A percentile compares a stretch with the other conserved stretches of the same genome.
These are phyloP conservation scores for Xestia xanthographa DNA, from an alignment of 2,888 invertebrate species.

Conservation along the genomic window DNA sequence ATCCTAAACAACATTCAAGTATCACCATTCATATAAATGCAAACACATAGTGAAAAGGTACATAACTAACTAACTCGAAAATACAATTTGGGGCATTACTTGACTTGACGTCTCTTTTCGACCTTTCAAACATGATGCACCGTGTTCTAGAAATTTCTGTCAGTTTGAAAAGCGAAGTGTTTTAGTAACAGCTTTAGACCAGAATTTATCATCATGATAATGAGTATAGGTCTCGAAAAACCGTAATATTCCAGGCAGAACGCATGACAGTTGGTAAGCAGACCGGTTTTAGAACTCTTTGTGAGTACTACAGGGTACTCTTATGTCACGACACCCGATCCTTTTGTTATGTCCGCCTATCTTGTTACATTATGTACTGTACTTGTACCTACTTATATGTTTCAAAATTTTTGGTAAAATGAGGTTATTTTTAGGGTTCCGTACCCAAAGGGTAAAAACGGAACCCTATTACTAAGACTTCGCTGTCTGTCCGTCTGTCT, in stretches of 20 bases:
- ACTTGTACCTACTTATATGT: neutral
- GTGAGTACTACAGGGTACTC: neutral
- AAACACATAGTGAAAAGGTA: neutral
- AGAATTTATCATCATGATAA: neutral
- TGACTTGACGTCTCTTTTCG: neutral
- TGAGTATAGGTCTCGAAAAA: neutral
- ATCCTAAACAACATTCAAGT: neutral
- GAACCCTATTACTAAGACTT: too few relatives aligned
- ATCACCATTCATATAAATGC: neutral
- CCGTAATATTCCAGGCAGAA: neutral
- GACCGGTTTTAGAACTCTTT: slow-evolving; percentile 52
- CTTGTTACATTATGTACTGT: slow-evolving; percentile 15
- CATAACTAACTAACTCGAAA: neutral
- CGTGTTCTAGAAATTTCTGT: neutral
- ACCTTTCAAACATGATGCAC: neutral
- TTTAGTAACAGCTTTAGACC: neutral
- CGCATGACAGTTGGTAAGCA: slow-evolving; percentile 4
- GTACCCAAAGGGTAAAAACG: too few relatives aligned
- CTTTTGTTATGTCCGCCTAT: slow-evolving; percentile 47
- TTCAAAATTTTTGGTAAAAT: neutral
- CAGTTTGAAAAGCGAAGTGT: neutral
- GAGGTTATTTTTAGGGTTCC: neutral
- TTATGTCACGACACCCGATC: slow-evolving; percentile 34
- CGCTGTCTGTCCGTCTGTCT: too few relatives aligned
- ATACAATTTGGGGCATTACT: neutral